Evolutionary conservation across 2,888 invertebrate genomes (phyloP).

Genomic region (Odontocolon sp.): DNA sequence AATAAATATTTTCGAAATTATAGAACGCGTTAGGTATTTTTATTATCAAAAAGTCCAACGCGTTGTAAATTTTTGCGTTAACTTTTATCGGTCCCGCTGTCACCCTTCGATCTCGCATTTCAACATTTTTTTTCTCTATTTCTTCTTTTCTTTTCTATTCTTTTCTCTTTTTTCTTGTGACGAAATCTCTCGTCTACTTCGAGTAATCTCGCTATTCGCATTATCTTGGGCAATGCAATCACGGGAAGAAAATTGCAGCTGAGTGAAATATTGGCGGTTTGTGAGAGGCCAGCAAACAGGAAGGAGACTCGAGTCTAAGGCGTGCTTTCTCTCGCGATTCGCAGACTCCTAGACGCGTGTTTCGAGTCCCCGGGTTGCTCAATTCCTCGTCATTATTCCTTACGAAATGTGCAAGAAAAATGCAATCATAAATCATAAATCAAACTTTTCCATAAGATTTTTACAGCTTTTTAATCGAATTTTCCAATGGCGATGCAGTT

Average conservation of each 20-base stretch:
- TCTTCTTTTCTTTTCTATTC: neutral
- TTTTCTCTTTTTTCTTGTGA: neutral
- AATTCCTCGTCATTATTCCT: slow-evolving; percentile 57
- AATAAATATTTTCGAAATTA: no score
- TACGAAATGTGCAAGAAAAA: no score
- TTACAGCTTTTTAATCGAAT: no score
- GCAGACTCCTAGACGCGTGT: neutral
- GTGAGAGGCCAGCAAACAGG: slow-evolving; percentile 61
- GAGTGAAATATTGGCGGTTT: slow-evolving; percentile 63
- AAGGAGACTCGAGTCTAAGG: slow-evolving; percentile 62
- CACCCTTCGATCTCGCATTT: no score
- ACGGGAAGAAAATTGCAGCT: slow-evolving; percentile 16
- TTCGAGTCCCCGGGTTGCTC: slow-evolving; percentile 50
- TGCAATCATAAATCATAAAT: no score
- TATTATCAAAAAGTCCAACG: no score
- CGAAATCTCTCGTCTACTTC: neutral
- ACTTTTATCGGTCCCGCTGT: no score
- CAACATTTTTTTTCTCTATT: neutral
- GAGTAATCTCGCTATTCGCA: neutral
- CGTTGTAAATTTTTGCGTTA: no score
- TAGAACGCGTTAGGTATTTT: no score
- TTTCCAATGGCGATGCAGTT: no score
- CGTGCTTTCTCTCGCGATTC: slow-evolving; percentile 66
- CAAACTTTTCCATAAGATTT: no score
- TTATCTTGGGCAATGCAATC: slow-evolving; percentile 45